Evolutionary conservation across 2,888 invertebrate genomes (phyloP).

Genomic region (Limnephilus lunatus): DNA sequence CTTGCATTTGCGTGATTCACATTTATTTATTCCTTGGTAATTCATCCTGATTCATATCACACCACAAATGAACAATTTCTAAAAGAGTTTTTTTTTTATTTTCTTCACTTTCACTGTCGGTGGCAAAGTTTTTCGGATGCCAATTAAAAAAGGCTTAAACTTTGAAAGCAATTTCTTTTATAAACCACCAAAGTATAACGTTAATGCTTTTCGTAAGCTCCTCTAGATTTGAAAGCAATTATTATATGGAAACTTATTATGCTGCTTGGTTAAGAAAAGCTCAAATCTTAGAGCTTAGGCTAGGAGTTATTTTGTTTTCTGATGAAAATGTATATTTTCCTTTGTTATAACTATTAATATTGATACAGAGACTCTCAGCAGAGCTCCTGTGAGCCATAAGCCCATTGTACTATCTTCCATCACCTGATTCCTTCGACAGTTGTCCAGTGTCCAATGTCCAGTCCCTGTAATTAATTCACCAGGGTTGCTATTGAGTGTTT

Average conservation of each 20-base stretch:
- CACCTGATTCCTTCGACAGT: background rate
- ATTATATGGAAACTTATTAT: background rate
- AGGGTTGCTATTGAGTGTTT: background rate
- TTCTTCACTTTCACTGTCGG: background rate
- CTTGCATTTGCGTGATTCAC: background rate
- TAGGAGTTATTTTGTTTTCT: background rate
- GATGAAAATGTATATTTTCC: background rate
- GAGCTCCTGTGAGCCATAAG: background rate
- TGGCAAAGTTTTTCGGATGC: background rate
- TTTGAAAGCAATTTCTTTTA: background rate
- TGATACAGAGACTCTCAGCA: background rate
- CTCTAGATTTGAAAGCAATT: background rate
- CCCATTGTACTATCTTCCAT: background rate
- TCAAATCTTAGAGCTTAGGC: background rate
- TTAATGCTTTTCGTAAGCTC: background rate
- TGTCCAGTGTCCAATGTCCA: background rate
- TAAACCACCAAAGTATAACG: background rate
- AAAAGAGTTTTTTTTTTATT: background rate
- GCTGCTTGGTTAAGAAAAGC: background rate
- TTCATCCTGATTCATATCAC: background rate
- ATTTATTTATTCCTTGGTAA: background rate
- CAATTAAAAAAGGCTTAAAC: background rate
- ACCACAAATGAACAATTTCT: background rate
- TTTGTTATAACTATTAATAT: background rate
- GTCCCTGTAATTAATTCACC: background rate